These are phyloP conservation scores for Pandemis corylana DNA, from an alignment of 2,888 invertebrate species.

Conservation along the genomic window DNA sequence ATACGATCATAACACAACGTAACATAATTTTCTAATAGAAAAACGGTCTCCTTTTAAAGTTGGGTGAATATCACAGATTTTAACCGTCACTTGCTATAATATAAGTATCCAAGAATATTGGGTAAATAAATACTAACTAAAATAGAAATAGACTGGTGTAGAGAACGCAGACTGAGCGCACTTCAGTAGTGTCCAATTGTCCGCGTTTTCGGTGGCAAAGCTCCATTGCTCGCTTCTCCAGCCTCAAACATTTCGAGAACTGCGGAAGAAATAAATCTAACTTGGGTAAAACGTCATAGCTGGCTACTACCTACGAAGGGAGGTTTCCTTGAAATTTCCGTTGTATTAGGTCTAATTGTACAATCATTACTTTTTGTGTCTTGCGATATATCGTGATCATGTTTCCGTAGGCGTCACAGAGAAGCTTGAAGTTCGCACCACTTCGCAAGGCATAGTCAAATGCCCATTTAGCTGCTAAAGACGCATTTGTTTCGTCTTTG, in stretches of 20 bases:
- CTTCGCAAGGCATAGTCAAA: slow-evolving; percentile 80
- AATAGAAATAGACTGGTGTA: slow-evolving; percentile 69
- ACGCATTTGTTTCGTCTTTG: slow-evolving; percentile 70
- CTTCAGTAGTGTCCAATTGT: slow-evolving; percentile 64
- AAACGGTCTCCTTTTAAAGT: no score
- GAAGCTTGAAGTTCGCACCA: slow-evolving; percentile 79
- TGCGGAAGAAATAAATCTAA: slow-evolving; percentile 43
- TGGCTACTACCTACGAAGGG: no score
- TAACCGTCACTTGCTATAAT: background rate
- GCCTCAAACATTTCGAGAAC: slow-evolving; percentile 60
- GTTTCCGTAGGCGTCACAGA: slow-evolving; percentile 84
- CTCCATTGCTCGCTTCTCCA: slow-evolving; percentile 61
- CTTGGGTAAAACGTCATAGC: no score
- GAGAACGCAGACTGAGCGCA: slow-evolving; percentile 62
- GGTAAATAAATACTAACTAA: slow-evolving; percentile 57
- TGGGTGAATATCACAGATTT: background rate
- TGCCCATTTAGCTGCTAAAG: slow-evolving; percentile 84
- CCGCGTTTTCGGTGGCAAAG: slow-evolving; percentile 64
- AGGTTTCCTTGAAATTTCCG: no score
- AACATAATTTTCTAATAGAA: no score
- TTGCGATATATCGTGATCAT: slow-evolving; percentile 64
- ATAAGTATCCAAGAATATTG: slow-evolving; percentile 7
- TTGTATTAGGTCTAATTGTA: background rate
- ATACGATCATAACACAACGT: background rate
- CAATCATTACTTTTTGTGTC: slow-evolving; percentile 54